A percentile compares a stretch with the other conserved stretches of the same genome.
phyloP scores from a whole-genome alignment of 2,888 invertebrate genomes.

The Lithosia quadra region DNA sequence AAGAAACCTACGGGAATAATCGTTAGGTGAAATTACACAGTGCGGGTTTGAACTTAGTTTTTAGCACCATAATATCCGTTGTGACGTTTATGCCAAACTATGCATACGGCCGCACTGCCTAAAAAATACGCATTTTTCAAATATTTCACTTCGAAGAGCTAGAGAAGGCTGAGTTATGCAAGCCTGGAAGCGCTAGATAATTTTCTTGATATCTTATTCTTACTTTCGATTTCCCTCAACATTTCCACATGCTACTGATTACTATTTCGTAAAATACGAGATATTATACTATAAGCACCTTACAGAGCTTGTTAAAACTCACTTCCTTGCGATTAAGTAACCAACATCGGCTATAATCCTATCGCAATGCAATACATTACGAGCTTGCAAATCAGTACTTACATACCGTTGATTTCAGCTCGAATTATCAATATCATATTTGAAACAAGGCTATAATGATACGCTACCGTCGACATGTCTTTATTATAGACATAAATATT shows the following conservation, averaged over 20 bases:
- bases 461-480: constrained; percentile 48
- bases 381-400: constrained; percentile 38
- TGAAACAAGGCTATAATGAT: constrained; percentile 48
- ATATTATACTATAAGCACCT: constrained; percentile 10
- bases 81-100: too few species aligned
- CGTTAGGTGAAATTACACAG: too few species aligned
- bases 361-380: constrained; percentile 36
- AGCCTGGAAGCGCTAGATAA: background rate
- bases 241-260: constrained; percentile 10
- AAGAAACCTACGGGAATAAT: too few species aligned
- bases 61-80: too few species aligned
- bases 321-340: constrained; percentile 44
- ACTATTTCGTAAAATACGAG: constrained; percentile 21
- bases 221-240: constrained; percentile 6
- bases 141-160: too few species aligned
- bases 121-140: too few species aligned
- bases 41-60: too few species aligned
- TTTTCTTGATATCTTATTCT: background rate
- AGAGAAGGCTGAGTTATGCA: background rate
- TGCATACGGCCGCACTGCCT: too few species aligned
- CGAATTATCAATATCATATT: constrained; percentile 37
- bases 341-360: constrained; percentile 24
- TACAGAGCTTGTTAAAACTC: constrained; percentile 17
- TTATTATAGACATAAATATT: constrained; percentile 51
- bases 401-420: constrained; percentile 39